A percentile compares a stretch with the other conserved stretches of the same genome.
Conservation (phyloP, 2,797 vertebrate species). For the Myotis myotis region DNA sequence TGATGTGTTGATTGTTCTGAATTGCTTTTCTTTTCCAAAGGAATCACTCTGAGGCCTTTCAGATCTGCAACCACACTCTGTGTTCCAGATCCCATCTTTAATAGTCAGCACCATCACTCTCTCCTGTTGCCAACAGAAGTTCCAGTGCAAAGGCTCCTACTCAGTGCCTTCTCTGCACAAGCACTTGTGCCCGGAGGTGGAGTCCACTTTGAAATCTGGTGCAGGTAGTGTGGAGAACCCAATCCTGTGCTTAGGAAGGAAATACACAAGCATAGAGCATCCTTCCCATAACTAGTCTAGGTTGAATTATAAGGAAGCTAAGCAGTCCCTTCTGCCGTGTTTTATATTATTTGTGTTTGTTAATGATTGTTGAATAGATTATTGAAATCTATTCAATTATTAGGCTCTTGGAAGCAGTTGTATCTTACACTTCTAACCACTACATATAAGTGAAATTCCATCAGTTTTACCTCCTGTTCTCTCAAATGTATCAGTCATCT, state of each 20-base stretch:
- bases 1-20: constrained; percentile 29
- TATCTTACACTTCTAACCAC: neutral
- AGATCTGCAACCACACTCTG: constrained; percentile 92
- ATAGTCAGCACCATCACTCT: constrained; percentile 90
- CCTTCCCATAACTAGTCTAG: neutral
- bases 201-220: constrained; percentile 97
- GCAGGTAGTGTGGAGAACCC: constrained; percentile 87
- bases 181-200: constrained; percentile 88
- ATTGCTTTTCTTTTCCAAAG: constrained; percentile 76
- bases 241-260: neutral
- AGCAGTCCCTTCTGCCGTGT: neutral
- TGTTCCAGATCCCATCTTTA: constrained; percentile 92
- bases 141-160: constrained; percentile 93
- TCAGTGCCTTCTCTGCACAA: constrained; percentile 87
- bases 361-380: neutral
- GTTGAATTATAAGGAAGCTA: neutral
- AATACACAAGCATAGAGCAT: neutral
- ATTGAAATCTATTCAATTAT: neutral
- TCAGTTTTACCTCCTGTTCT: neutral
- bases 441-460: neutral
- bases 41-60: constrained; percentile 86
- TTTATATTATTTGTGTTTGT: constrained; percentile 6
- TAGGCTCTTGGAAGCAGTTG: neutral
- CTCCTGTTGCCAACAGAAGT: constrained; percentile 88
- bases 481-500: neutral